Conservation (phyloP, 1,140 invertebrate species). For the Trachelipus rathkii region DNA sequence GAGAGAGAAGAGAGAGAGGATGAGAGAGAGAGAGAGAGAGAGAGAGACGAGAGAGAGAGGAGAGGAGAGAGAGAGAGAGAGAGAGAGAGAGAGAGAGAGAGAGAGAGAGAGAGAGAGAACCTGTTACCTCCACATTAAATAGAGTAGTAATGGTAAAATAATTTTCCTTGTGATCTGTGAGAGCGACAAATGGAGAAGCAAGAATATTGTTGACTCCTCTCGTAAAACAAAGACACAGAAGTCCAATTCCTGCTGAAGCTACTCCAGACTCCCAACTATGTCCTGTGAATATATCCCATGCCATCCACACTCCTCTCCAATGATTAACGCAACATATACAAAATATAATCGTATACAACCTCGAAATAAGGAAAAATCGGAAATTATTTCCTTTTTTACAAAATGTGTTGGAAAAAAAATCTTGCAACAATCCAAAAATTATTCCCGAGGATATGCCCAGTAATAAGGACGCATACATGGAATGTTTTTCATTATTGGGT, state of each 20-base stretch:
- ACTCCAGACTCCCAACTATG: constrained; percentile 57
- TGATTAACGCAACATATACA: constrained; percentile 71
- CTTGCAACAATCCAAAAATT: constrained; percentile 59
- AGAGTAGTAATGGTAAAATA: constrained; percentile 79
- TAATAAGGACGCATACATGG: constrained; percentile 61
- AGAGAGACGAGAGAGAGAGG: too few species aligned
- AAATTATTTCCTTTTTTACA: constrained; percentile 62
- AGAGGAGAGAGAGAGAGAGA: too few species aligned
- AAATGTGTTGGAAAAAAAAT: constrained; percentile 58
- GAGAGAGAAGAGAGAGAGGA: too few species aligned
- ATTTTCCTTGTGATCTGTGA: constrained; percentile 64
- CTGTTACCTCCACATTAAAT: constrained; percentile 53
- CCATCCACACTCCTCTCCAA: constrained; percentile 74
- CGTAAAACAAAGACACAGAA: constrained; percentile 62
- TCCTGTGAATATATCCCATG: constrained; percentile 67
- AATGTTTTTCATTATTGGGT: constrained; percentile 57
- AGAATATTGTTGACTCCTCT: constrained; percentile 69
- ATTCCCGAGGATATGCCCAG: constrained; percentile 66
- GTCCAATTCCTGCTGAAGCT: constrained; percentile 58
- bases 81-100: too few species aligned
- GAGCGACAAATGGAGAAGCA: constrained; percentile 72
- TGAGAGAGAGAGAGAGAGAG: too few species aligned
- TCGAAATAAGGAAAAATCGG: constrained; percentile 65
- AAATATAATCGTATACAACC: constrained; percentile 69
- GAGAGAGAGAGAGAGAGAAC: neutral